These are phyloP conservation scores for Ceriagrion tenellum DNA, from an alignment of 2,888 invertebrate genomes.

Conservation along the genomic window DNA sequence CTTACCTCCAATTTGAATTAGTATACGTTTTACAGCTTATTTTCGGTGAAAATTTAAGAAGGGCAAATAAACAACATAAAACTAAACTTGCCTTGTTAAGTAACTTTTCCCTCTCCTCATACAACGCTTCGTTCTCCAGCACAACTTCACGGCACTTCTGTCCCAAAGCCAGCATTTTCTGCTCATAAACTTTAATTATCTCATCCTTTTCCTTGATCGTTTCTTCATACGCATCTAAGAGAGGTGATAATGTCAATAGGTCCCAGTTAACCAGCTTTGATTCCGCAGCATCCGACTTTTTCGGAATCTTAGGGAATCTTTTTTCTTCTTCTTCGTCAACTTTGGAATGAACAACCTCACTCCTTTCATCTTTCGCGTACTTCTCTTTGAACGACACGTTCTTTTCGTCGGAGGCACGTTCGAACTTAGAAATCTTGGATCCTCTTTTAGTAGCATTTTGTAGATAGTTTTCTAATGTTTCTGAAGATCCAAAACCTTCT, in stretches of 20 bases:
- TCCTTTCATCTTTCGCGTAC: constrained; percentile 6
- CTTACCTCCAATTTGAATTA: too few species aligned
- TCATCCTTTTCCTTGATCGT: constrained; percentile 50
- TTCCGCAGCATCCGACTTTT: constrained; percentile 10
- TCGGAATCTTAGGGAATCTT: neutral
- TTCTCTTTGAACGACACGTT: neutral
- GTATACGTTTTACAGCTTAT: too few species aligned
- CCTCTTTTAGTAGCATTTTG: constrained; percentile 3
- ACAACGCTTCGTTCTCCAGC: constrained; percentile 54
- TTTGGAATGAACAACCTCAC: neutral
- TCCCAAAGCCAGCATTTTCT: constrained; percentile 49
- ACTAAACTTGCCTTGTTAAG: constrained; percentile 12
- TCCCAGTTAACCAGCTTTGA: constrained; percentile 21
- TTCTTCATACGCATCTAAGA: constrained; percentile 60
- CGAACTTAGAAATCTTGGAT: neutral
- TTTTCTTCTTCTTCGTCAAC: neutral
- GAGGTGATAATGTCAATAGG: constrained; percentile 6
- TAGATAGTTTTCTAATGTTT: neutral
- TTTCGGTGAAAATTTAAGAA: too few species aligned
- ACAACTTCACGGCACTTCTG: constrained; percentile 50
- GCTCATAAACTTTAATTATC: constrained; percentile 43
- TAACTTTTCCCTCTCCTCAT: constrained; percentile 41
- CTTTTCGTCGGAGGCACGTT: neutral
- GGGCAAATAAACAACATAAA: too few species aligned
- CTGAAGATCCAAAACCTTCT: neutral